Conservation (phyloP, 2,113 vertebrate genomes). For the Pterocles orientalis region DNA sequence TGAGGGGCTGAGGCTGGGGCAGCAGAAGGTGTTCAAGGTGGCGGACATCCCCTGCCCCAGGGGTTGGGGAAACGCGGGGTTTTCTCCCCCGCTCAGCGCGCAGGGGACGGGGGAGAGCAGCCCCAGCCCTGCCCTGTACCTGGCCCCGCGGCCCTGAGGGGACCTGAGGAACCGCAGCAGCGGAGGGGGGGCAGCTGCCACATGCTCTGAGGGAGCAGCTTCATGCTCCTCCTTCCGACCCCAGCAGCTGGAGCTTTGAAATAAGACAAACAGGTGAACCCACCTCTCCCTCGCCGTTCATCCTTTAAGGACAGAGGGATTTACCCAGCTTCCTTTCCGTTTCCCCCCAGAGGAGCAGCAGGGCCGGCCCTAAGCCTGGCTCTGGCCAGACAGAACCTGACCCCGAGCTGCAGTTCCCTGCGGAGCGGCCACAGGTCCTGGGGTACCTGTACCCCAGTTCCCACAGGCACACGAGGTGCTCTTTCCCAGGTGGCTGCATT, state of each 20-base stretch:
- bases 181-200: background rate
- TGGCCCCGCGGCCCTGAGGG: too few relatives aligned
- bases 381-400: rapidly evolving
- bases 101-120: too few relatives aligned
- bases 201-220: rapidly evolving
- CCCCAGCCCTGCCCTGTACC: too few relatives aligned
- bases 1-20: too few relatives aligned
- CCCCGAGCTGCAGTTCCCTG: rapidly evolving
- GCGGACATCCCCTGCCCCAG: too few relatives aligned
- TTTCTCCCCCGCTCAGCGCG: too few relatives aligned
- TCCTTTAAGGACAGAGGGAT: too few relatives aligned
- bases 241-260: background rate
- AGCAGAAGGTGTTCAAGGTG: too few relatives aligned
- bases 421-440: rapidly evolving
- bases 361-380: too few relatives aligned
- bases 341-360: background rate
- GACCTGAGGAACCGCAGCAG: background rate
- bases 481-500: background rate
- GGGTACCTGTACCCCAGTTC: background rate
- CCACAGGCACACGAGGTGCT: background rate
- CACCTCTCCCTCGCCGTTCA: background rate
- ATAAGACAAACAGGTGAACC: too few relatives aligned
- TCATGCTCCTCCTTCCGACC: too few relatives aligned
- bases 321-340: rapidly evolving
- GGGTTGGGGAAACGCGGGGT: too few relatives aligned